These are phyloP conservation scores for Ophiodon elongatus DNA, from an alignment of 2,113 vertebrate genomes.

Conservation along the genomic window DNA sequence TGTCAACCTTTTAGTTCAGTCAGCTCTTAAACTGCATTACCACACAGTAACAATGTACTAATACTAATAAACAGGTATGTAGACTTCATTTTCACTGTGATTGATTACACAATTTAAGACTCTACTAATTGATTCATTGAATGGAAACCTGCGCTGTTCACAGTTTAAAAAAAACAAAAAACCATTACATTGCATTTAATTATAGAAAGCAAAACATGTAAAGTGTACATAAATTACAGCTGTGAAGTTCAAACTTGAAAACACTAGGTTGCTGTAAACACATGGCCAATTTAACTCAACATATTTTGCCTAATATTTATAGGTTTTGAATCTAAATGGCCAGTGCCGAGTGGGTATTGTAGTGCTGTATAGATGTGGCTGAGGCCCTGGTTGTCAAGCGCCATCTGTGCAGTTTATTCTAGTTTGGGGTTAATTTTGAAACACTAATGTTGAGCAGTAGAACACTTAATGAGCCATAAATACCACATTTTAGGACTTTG, in stretches of 20 bases:
- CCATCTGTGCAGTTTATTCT: slow-evolving; percentile 60
- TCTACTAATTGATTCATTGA: neutral
- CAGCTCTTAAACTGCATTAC: neutral
- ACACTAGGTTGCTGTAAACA: neutral
- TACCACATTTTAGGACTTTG: slow-evolving; percentile 61
- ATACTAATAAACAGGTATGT: slow-evolving; percentile 1
- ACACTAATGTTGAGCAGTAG: slow-evolving; percentile 50
- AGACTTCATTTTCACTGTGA: neutral
- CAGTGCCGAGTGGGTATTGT: neutral
- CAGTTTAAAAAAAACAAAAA: too few species aligned
- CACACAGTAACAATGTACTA: neutral
- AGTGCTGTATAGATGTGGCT: neutral
- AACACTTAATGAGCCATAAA: slow-evolving; percentile 70
- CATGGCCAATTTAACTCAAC: neutral
- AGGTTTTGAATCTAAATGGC: neutral
- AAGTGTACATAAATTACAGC: neutral
- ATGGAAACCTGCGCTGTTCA: neutral
- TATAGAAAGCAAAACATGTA: neutral
- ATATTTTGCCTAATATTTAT: slow-evolving; percentile 2
- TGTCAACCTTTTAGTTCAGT: neutral
- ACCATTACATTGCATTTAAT: neutral
- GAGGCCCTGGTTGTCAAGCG: slow-evolving; percentile 11
- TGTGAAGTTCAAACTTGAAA: neutral
- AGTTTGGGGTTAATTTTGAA: slow-evolving; percentile 55
- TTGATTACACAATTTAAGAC: neutral